Conservation (phyloP, 2,113 vertebrate species). For the Tenebrosternarchus preto region DNA sequence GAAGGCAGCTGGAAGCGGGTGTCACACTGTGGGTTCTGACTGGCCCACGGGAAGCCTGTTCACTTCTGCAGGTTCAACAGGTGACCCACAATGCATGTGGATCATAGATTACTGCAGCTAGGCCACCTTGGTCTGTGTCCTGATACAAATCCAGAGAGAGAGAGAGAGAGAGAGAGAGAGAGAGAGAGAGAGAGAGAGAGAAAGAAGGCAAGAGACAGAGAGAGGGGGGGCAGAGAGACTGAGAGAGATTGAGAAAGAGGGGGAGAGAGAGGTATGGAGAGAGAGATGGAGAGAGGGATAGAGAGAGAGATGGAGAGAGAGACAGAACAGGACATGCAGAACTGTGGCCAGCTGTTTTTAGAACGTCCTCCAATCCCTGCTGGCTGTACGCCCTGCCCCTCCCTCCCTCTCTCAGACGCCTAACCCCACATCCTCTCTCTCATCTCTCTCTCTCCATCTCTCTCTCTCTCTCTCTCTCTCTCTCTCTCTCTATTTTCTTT, state of each 20-base stretch:
- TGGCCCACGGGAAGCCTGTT: not conserved
- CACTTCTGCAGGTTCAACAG: not conserved
- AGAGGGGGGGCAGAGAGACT: too few relatives aligned
- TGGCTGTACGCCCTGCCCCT: constrained; percentile 29
- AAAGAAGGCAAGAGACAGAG: too few relatives aligned
- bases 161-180: constrained; percentile 15
- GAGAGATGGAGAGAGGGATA: constrained; percentile 20
- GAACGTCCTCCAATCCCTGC: constrained; percentile 43
- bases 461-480: not conserved
- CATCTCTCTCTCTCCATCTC: not conserved
- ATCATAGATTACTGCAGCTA: not conserved
- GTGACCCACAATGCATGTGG: not conserved
- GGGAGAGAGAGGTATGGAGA: constrained; percentile 23
- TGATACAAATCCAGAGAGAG: constrained; percentile 35
- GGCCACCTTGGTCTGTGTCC: constrained; percentile 30
- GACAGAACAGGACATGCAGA: constrained; percentile 38
- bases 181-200: constrained; percentile 27
- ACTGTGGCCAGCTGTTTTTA: constrained; percentile 51
- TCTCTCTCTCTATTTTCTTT: not conserved
- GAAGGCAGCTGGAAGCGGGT: too few relatives aligned
- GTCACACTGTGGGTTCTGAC: not conserved
- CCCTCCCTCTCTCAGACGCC: not conserved
- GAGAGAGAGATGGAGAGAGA: constrained; percentile 12
- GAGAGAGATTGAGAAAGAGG: constrained; percentile 15
- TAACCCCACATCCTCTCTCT: too few relatives aligned